Conservation (phyloP, 2,797 vertebrate genomes). For the Coilia nasus region DNA sequence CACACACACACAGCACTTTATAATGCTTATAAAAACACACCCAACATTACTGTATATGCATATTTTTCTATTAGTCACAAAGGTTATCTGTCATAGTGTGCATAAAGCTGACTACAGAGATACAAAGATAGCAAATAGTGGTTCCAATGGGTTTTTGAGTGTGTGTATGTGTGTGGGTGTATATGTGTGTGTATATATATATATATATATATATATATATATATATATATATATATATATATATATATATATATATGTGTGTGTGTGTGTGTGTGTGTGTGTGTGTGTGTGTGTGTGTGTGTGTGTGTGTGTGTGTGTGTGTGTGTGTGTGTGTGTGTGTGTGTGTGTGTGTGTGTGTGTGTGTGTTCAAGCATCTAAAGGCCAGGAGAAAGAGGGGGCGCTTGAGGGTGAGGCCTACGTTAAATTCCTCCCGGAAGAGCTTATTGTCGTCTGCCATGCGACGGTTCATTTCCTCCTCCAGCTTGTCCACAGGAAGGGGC, state of each 20-base stretch:
- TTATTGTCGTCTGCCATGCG: constrained; percentile 99
- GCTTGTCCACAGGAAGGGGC: constrained; percentile 92
- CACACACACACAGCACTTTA: constrained; percentile 1
- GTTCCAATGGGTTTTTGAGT: too few relatives aligned
- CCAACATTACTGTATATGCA: too few relatives aligned
- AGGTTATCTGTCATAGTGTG: too few relatives aligned
- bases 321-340: background rate
- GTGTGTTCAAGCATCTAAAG: background rate
- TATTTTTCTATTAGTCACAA: too few relatives aligned
- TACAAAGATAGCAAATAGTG: too few relatives aligned
- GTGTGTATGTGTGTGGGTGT: background rate
- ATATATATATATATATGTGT: background rate
- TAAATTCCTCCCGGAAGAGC: constrained; percentile 97
- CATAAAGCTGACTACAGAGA: too few relatives aligned
- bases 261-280: background rate
- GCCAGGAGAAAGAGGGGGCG: background rate
- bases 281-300: background rate
- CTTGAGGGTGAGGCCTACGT: constrained; percentile 76
- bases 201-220: background rate
- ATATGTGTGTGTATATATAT: background rate
- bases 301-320: background rate
- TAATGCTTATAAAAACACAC: too few relatives aligned
- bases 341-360: background rate
- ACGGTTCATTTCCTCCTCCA: constrained; percentile 98
- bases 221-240: background rate